Evolutionary conservation across 2,113 vertebrate genomes (phyloP).

Genomic region (Paramisgurnus dabryanus): DNA sequence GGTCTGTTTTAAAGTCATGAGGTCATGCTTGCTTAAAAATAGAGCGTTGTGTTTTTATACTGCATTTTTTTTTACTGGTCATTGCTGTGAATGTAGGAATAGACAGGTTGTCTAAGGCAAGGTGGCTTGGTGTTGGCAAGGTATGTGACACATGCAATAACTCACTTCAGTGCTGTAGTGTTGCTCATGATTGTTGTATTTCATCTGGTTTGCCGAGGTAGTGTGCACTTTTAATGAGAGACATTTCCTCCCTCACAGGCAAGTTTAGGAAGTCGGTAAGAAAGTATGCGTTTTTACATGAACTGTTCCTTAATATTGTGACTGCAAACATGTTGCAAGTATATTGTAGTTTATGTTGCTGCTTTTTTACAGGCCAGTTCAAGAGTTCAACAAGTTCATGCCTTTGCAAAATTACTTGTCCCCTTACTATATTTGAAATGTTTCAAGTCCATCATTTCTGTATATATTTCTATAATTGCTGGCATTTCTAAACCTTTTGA

Average conservation of each 20-base stretch:
- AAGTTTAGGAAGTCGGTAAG: constrained; percentile 80
- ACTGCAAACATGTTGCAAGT: constrained; percentile 68
- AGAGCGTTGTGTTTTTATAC: constrained; percentile 52
- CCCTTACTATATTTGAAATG: constrained; percentile 70
- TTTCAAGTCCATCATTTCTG: constrained; percentile 80
- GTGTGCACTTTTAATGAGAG: constrained; percentile 73
- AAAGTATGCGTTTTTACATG: constrained; percentile 60
- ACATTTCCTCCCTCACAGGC: constrained; percentile 79
- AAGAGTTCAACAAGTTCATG: constrained; percentile 65
- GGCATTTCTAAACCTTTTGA: constrained; percentile 74
- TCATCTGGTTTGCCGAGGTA: constrained; percentile 66
- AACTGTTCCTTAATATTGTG: constrained; percentile 59
- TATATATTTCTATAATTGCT: constrained; percentile 74
- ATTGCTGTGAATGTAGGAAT: constrained; percentile 57
- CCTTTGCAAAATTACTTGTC: constrained; percentile 64
- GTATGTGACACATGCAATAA: constrained; percentile 60
- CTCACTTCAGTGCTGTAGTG: constrained; percentile 60
- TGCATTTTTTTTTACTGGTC: constrained; percentile 52
- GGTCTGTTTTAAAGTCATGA: constrained; percentile 58
- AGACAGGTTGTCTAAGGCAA: constrained; percentile 49
- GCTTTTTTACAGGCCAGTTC: constrained; percentile 76
- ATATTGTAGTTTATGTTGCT: constrained; percentile 61
- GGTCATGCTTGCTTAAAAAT: constrained; percentile 52
- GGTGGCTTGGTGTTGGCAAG: constrained; percentile 52
- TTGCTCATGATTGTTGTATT: constrained; percentile 52